Evolutionary conservation across 1,140 invertebrate genomes (phyloP), one percentile per base, ranked within the genome.

Genomic region (Propsilocerus akamusi): DNA sequence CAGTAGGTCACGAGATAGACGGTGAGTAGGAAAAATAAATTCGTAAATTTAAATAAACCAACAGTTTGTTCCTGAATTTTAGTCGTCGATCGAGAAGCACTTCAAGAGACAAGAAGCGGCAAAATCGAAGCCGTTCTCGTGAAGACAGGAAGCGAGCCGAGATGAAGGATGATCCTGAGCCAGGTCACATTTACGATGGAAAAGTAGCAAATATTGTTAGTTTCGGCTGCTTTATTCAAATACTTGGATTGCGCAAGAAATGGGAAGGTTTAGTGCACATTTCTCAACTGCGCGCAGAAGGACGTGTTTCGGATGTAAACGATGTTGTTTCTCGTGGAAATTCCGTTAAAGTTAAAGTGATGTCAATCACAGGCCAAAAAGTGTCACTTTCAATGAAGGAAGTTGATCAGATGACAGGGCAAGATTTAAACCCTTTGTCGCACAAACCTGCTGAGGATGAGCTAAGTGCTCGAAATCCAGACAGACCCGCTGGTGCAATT

Each of bases 261-360:
- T 89, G 84, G 77, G 96, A 99, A 68, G 97, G 97, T 2, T 70
- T 99, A 0, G 92, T 97, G 7, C 97, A 99, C 60, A 97, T 99
- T 55, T 99, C 95, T 10, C 92, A 98, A 68, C 66, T 97, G 22
- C 64, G 92, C 26, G 73, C 86, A 41, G 92, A 97, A 68, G 95
- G 94, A 0, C 72, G 95, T 56, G 94, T 99, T 7, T 90, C 86
- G 1, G 88, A 86, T 70, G 94, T 97, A 0, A 81, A 80, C 5
- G 96, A 99, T 70, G 93, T 98, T 22, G 90, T 99, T 0, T 75
- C 75, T 10, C 74, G 88, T 56, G 93, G 93, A 28, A 83, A 91
- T 57, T 89, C 80, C 70, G 92, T 99, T 0, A 93, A 90, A 70
- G 75, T 88, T 0, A 93, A 96, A 75, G 86, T 96, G 1, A 63